Percentiles rank a stretch among this genome's conserved stretches.
Evolutionary conservation across 2,888 invertebrate species (phyloP).

Genomic region (Nycteola revayana): DNA sequence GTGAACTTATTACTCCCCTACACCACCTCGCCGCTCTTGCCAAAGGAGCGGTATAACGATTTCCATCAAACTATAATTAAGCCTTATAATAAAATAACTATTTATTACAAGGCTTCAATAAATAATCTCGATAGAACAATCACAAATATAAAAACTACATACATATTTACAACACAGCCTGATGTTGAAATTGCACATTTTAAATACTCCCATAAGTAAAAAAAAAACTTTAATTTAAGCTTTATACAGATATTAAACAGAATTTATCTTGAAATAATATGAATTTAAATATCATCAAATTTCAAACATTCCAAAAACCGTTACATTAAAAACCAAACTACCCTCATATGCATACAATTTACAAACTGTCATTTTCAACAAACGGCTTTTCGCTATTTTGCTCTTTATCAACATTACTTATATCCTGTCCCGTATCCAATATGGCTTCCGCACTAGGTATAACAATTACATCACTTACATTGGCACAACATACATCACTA

Average conservation of each 20-base stretch:
- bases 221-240: too few relatives aligned
- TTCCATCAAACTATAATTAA: too few relatives aligned
- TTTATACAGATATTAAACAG: too few relatives aligned
- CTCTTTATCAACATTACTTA: slow-evolving; percentile 16
- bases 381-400: slow-evolving; percentile 5
- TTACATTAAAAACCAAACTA: neutral
- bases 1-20: too few relatives aligned
- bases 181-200: slow-evolving; percentile 18
- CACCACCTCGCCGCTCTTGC: too few relatives aligned
- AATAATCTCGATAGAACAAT: slow-evolving; percentile 13
- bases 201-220: too few relatives aligned
- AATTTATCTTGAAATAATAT: too few relatives aligned
- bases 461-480: slow-evolving; percentile 64
- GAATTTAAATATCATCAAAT: too few relatives aligned
- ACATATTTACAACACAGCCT: slow-evolving; percentile 19
- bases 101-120: slow-evolving; percentile 5
- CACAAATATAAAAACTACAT: slow-evolving; percentile 15
- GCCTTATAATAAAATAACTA: slow-evolving; percentile 7
- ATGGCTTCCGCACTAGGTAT: slow-evolving; percentile 71
- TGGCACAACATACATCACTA: slow-evolving; percentile 53
- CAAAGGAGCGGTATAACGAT: too few relatives aligned
- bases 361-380: neutral
- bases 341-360: too few relatives aligned
- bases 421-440: slow-evolving; percentile 54
- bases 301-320: neutral